Evolutionary conservation across 2,113 vertebrate species (phyloP), one percentile per base, ranked within the genome.

Genomic region (Coptodon rendalli): DNA sequence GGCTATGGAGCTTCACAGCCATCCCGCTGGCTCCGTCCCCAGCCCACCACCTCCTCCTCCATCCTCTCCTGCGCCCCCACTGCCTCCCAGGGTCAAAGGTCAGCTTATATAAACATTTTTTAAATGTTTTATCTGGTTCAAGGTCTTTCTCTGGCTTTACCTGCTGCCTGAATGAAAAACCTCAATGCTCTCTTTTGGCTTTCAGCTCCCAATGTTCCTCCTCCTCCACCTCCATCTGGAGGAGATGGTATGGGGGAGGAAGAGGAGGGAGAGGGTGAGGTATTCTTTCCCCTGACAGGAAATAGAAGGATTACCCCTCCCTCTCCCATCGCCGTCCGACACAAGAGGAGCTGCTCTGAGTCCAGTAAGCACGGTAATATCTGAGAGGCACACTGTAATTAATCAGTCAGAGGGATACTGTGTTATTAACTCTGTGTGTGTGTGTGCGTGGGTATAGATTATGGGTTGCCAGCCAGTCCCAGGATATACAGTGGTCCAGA

Each of bases 21-120:
- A 92, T 3, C 82, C 91, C 0, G 4, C 83, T 14, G 86, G 92
- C 82, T 84, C 86, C 0, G 81, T 73, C 45, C 89, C 92, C 54
- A 94, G 93, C 80, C 94, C 94, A 2, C 94, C 91, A 9, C 94
- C 94, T 2, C 92, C 93, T 9, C 93, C 93, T 3, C 93, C 94
- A 3, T 93, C 91, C 63, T 95, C 94, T 5, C 94, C 94, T 3
- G 94, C 94, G 2, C 94, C 94, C 6, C 94, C 94, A 1, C 89
- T 95, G 73, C 94, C 94, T 2, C 94, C 94, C 4, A 91, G 94
- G 53, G 91, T 94, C 66, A 95, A 94, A 94, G 94, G 93, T 94
- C 27, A 92, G 54, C 14, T 80, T 17, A 16, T 12, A 78, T n/a
- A 48, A 76, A 76, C 13, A 29, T 22, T n/a, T 12, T 78, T 78